Base-by-base conservation (phyloP, 2,113 vertebrate genomes). In the Morone saxatilis region DNA sequence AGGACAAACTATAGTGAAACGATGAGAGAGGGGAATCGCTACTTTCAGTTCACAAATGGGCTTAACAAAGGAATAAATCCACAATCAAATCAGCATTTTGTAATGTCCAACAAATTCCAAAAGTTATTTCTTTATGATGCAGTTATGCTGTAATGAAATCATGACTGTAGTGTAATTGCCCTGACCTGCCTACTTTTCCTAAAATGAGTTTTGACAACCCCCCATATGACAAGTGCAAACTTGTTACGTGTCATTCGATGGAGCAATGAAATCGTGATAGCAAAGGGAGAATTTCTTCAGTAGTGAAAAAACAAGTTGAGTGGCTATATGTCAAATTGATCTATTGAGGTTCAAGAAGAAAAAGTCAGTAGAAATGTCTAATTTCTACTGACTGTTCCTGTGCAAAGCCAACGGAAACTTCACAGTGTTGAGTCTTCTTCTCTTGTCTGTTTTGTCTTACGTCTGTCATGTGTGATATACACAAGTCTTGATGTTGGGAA, bases 1-100 rank as follows among this genome's bases (percentile, higher is more conserved):
- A 90, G 84, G 81, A 69, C 86, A 86, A 86, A 68, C 77, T 50
- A 7, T 7, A 57, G 59, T 12, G 54, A 81, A 86, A 53, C 41
- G 48, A 76, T 74, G 74, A 78, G 65, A 73, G 31, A 22, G 84
- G 43, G 19, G 47, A 61, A 41, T 53, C 22, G 8, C 13, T 51
- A 9, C 19, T 41, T 10, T 41, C 63, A 54, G 47, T 72, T 61
- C 43, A 62, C 16, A 9, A 31, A 7, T 31, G 31, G 31, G 31
- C 50, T 25, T 36, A 5, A 53, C 17, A 2, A 48, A 56, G 12
- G 8, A 71, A 16, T 50, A 50, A 31, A 43, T 6, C 4, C 2
- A 36, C 4, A 3, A 16, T 60, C 12, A 38, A n/a, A 60, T 51
- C 6, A 14, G 11, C 9, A 1, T 3, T 7, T 22, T 41, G 10